Conservation (phyloP, 1,140 invertebrate species). For the Plodia interpunctella region DNA sequence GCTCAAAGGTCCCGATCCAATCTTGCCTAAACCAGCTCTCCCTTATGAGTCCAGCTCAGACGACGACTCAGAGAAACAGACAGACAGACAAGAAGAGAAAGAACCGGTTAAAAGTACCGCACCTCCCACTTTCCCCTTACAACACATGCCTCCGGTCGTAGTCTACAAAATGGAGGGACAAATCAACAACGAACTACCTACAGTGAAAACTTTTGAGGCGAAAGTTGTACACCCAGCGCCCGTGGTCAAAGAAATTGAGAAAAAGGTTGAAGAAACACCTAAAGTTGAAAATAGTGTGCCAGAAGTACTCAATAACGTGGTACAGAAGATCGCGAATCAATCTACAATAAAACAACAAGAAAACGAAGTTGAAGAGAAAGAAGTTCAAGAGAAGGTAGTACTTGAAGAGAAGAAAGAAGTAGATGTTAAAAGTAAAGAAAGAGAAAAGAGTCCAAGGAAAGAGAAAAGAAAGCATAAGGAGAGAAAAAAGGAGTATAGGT, state of each 20-base stretch:
- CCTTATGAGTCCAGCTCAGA: conserved; percentile 87
- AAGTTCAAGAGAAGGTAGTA: conserved; percentile 25
- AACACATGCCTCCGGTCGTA: conserved; percentile 43
- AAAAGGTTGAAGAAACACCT: conserved; percentile 30
- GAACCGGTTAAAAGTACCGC: conserved; percentile 21
- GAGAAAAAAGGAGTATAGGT: conserved; percentile 43
- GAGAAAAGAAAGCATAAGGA: conserved; percentile 48
- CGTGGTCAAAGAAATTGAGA: conserved; percentile 19
- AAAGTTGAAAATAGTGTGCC: conserved; percentile 23
- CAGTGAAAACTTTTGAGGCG: conserved; percentile 31
- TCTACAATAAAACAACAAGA: too few relatives aligned
- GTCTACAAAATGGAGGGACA: conserved; percentile 59
- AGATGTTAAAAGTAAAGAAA: conserved; percentile 17
- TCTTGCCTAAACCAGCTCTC: conserved; percentile 82
- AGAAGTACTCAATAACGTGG: neutral
- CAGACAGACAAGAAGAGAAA: conserved; percentile 36
- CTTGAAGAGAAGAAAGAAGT: conserved; percentile 19
- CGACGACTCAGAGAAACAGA: conserved; percentile 70
- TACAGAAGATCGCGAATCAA: conserved; percentile 14
- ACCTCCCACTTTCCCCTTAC: conserved; percentile 25
- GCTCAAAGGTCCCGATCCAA: conserved; percentile 83
- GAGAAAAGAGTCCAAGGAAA: too few relatives aligned
- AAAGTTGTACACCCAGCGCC: conserved; percentile 20
- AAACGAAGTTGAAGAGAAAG: conserved; percentile 23
- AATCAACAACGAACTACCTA: conserved; percentile 31